Base-by-base conservation (phyloP, 2,113 vertebrate species). In the Puntigrus tetrazona region DNA sequence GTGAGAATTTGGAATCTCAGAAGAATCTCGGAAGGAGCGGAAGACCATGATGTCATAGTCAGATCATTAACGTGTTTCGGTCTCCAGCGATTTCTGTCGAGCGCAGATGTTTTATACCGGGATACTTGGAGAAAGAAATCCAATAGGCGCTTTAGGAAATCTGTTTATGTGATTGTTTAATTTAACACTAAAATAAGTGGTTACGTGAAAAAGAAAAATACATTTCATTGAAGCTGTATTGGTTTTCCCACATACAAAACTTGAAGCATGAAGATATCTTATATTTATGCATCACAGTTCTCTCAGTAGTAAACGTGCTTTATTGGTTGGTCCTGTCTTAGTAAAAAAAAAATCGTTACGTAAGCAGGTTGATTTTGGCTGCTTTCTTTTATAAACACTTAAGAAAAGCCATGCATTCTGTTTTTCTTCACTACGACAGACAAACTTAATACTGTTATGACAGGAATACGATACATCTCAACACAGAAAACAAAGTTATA, bases 361-460 rank as follows among this genome's bases (percentile, higher is more conserved):
- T 63, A 20, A 47, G 73, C 73, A 27, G 16, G 43, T 75, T 75
- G 16, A 81, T 67, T n/a, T 31, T 50, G 43, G 61, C 61, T 47
- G 57, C 38, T 20, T 63, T 27, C 14, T 59, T 45, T 29, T 45
- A 63, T 43, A 29, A 59, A 69, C 34, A 74, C 25, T 79, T 78
- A 45, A 38, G 25, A 83, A 55, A 65, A 63, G 16, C 25, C 29
- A 47, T 61, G 31, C 29, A 52, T 55, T n/a, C 22, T 9, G 50
- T 67, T 84, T 84, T 52, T 45, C 27, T 63, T 34, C 55, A 65
- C 29, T 70, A 61, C 10, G 52, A 81, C 34, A 69, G 25, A 72
- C 27, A 16, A 87, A 63, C 22, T 5, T 76, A 87, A 87, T 87
- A 87, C 86, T 87, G 78, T 13, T 70, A 20, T 61, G 9, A 70